These are phyloP conservation scores for Automeris io DNA, from an alignment of 2,888 invertebrate genomes.

Conservation along the genomic window DNA sequence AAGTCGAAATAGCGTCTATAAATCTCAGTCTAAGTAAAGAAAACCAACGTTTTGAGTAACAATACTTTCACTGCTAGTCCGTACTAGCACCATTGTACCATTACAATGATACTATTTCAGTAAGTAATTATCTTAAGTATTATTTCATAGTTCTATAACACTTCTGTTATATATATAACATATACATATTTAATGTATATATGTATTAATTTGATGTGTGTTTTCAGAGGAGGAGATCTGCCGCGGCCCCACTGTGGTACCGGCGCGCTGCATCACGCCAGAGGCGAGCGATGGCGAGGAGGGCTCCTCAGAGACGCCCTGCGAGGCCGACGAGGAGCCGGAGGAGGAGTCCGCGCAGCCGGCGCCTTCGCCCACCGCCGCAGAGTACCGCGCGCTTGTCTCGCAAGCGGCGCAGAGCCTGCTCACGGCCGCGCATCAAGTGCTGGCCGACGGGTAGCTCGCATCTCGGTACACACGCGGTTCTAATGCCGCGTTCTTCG, in stretches of 20 bases:
- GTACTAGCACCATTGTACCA: no score
- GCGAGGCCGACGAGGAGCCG: slow-evolving; percentile 19
- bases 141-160: no score
- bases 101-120: no score
- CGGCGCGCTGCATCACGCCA: slow-evolving; percentile 36
- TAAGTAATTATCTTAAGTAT: no score
- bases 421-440: slow-evolving; percentile 21
- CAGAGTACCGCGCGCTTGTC: slow-evolving; percentile 28
- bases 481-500: no score
- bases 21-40: no score
- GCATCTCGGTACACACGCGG: neutral
- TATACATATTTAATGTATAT: no score
- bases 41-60: no score
- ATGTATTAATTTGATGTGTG: neutral
- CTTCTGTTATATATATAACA: neutral
- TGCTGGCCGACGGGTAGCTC: slow-evolving; percentile 18
- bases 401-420: slow-evolving; percentile 33
- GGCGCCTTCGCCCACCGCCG: slow-evolving; percentile 10
- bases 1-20: no score
- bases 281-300: slow-evolving; percentile 46
- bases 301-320: slow-evolving; percentile 23
- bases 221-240: slow-evolving; percentile 43
- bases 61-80: no score
- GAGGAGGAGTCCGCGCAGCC: slow-evolving; percentile 16
- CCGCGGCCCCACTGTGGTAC: slow-evolving; percentile 23